These are phyloP conservation scores for Agrochola lota DNA, from an alignment of 2,888 invertebrate genomes.

Conservation along the genomic window DNA sequence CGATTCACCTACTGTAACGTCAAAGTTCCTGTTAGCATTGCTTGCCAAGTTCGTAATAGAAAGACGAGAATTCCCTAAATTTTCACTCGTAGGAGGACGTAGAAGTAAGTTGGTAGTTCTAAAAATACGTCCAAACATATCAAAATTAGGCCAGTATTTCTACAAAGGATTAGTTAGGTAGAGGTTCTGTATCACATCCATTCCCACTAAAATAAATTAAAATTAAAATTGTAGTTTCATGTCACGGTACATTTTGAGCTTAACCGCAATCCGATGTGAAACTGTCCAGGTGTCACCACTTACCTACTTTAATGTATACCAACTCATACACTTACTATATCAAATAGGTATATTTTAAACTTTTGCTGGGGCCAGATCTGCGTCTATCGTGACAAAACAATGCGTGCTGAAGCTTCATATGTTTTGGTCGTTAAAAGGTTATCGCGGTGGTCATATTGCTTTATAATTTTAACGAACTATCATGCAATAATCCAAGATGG, in stretches of 20 bases:
- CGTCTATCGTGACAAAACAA: too few relatives aligned
- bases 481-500: too few relatives aligned
- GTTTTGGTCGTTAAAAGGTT: too few relatives aligned
- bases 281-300: constrained; percentile 23
- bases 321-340: background rate
- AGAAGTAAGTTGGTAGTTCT: background rate
- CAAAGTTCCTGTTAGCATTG: background rate
- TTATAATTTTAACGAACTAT: too few relatives aligned
- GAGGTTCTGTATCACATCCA: too few relatives aligned
- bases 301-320: background rate
- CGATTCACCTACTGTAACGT: background rate
- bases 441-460: too few relatives aligned
- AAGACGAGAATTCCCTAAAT: background rate
- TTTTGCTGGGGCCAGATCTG: too few relatives aligned
- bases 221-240: background rate
- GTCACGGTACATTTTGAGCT: constrained; percentile 13
- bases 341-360: background rate
- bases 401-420: too few relatives aligned
- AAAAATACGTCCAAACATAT: background rate
- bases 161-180: background rate
- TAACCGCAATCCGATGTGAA: constrained; percentile 41
- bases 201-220: background rate
- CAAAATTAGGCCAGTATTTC: rapidly evolving
- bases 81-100: background rate
- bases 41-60: background rate